These are phyloP conservation scores for Alviniconcha marisindica DNA, from an alignment of 1,140 invertebrate genomes.

Conservation along the genomic window DNA sequence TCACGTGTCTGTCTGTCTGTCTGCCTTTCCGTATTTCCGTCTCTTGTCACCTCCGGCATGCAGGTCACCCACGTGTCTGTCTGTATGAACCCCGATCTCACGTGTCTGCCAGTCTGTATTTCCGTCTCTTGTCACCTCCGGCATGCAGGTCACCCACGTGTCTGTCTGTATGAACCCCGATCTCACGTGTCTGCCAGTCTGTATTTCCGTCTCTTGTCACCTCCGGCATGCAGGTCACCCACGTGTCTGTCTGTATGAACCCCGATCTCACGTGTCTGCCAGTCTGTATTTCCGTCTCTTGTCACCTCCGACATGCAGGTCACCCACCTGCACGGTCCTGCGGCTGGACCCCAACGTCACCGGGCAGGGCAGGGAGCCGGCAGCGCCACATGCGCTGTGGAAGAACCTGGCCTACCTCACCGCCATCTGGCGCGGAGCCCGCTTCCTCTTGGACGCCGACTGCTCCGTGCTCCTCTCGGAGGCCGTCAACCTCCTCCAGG, in stretches of 20 bases:
- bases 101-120: too few relatives aligned
- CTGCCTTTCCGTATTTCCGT: too few relatives aligned
- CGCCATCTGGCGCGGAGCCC: neutral
- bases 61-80: too few relatives aligned
- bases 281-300: neutral
- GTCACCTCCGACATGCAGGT: neutral
- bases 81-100: too few relatives aligned
- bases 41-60: too few relatives aligned
- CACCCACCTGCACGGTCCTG: neutral
- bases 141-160: too few relatives aligned
- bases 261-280: too few relatives aligned
- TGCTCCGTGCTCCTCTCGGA: neutral
- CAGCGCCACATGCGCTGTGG: neutral
- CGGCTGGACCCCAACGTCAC: neutral
- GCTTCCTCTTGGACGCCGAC: neutral
- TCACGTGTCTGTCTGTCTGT: too few relatives aligned
- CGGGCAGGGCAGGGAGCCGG: neutral
- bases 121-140: neutral
- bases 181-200: too few relatives aligned
- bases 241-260: too few relatives aligned
- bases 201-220: neutral
- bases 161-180: too few relatives aligned
- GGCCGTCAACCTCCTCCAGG: neutral
- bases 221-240: neutral
- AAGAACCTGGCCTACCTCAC: neutral